phyloP scores from a whole-genome alignment of 1,140 invertebrate genomes.

The Heliconius hewitsoni region DNA sequence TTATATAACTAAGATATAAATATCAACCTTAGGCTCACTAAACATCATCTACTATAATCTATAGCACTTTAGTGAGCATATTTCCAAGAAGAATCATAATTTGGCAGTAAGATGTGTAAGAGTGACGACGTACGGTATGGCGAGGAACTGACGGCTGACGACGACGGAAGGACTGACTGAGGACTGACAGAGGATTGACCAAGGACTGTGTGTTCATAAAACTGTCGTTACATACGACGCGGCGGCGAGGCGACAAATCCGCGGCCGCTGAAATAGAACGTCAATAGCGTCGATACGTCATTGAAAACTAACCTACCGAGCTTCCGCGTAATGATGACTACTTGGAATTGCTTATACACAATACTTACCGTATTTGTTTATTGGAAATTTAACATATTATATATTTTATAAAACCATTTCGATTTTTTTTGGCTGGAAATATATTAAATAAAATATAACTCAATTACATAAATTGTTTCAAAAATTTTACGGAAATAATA shows the following conservation, averaged over 20 bases:
- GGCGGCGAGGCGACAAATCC: background rate
- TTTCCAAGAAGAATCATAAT: constrained; percentile 19
- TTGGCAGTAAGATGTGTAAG: constrained; percentile 13
- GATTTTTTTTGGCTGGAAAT: too few species aligned
- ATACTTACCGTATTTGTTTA: background rate
- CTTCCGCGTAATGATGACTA: constrained; percentile 3
- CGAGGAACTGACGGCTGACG: too few species aligned
- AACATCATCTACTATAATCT: background rate
- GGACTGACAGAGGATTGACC: background rate
- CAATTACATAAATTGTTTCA: too few species aligned
- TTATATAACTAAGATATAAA: background rate
- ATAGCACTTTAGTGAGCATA: background rate
- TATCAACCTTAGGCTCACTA: background rate
- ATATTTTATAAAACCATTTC: too few species aligned
- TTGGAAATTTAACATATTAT: too few species aligned
- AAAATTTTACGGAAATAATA: too few species aligned
- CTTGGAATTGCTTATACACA: background rate
- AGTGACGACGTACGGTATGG: background rate
- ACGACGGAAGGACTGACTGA: background rate
- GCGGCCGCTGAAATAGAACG: constrained; percentile 20
- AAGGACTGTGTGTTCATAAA: constrained; percentile 3
- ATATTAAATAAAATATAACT: too few species aligned
- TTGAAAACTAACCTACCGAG: constrained; percentile 13
- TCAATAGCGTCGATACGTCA: constrained; percentile 22
- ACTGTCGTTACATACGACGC: background rate